phyloP scores from a whole-genome alignment of 1,140 invertebrate genomes.

The Eciton burchellii region DNA sequence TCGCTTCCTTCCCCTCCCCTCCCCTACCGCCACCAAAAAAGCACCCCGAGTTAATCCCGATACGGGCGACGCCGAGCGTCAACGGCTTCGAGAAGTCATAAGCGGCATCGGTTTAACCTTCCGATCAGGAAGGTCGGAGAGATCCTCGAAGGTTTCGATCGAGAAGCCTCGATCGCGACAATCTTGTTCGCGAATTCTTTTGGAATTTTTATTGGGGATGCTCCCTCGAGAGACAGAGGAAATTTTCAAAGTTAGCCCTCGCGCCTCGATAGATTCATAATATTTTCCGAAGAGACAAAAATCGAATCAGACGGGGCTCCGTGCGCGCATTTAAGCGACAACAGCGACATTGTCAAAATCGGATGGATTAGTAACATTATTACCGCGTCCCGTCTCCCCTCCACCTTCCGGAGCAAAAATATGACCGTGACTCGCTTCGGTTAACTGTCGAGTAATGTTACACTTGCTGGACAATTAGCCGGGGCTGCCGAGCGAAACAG shows the following conservation, averaged over 20 bases:
- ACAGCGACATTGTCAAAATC: not conserved
- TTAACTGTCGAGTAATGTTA: constrained; percentile 56
- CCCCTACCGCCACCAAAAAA: too few species aligned
- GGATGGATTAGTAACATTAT: not conserved
- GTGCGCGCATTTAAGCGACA: not conserved
- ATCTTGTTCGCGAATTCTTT: not conserved
- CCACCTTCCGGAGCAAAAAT: not conserved
- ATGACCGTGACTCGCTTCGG: constrained; percentile 39
- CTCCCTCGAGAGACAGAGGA: not conserved
- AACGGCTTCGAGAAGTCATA: too few species aligned
- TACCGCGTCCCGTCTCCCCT: not conserved
- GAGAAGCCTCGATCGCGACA: not conserved
- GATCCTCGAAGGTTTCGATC: too few species aligned
- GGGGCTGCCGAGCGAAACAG: constrained; percentile 37
- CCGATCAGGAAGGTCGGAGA: too few species aligned
- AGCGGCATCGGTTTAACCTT: too few species aligned
- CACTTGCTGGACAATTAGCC: constrained; percentile 48
- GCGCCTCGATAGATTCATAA: constrained; percentile 17
- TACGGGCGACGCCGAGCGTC: too few species aligned
- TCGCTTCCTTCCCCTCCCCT: too few species aligned
- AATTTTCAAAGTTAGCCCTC: too few species aligned
- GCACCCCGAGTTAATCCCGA: too few species aligned
- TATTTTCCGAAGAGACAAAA: not conserved
- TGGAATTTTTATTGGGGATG: not conserved
- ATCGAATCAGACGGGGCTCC: not conserved